Evolutionary conservation across 2,113 vertebrate genomes (phyloP), one percentile per base, ranked within the genome.

Genomic region (Callipepla squamata): DNA sequence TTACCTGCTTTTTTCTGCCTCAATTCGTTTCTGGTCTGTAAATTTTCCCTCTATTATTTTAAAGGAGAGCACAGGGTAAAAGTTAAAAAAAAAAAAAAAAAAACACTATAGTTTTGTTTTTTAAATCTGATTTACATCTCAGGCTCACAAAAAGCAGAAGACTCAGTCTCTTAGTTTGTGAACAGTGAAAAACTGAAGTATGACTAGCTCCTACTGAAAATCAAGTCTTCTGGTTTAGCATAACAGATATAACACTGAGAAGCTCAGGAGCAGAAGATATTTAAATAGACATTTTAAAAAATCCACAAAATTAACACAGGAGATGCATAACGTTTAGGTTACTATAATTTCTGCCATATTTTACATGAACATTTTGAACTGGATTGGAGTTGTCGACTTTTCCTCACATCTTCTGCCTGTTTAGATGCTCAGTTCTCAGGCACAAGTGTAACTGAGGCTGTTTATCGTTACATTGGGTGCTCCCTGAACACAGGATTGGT

Each of bases 221-320:
- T 36, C 2, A 2, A 30, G 11, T 21, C 17, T 75, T 6, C 0
- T 19, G 2, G 1, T 34, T 10, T 12, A 51, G 4, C 0, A 0
- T 26, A 30, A 22, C 48, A 53, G 20, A 10, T 44, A 57, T 45
- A 80, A 51, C 9, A 16, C 1, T 2, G 30, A 36, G 15, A 11
- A 57, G 7, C 17, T 80, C 9, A 65, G 16, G 6, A n/a, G 7
- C 50, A 30, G 30, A 50, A 62, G 32, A 48, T 25, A 70, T 38
- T 70, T 70, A 36, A 53, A 19, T 50, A n/a, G 20, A 58, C 32
- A n/a, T 21, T 13, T n/a, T n/a, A 3, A 18, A 40, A 44, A 51
- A 30, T 53, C n/a, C 75, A 17, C 11, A 47, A 51, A 84, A 34
- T 15, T 51, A 44, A 30, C 4, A 26, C 4, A 45, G 4, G 20